phyloP scores from a whole-genome alignment of 2,888 invertebrate species.

The Neria commutata region DNA sequence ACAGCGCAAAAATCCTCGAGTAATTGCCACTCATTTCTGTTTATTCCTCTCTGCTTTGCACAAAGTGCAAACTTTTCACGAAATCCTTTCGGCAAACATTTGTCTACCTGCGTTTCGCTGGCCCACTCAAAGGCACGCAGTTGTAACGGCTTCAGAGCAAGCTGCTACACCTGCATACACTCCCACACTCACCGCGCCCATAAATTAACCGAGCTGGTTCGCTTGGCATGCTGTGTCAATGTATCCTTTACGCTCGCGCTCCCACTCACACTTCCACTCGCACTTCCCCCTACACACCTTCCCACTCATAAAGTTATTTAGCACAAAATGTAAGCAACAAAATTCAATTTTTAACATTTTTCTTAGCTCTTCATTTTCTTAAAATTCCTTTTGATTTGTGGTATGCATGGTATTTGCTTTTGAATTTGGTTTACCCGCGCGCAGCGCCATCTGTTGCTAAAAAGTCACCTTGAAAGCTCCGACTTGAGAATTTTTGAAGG shows the following conservation, averaged over 20 bases:
- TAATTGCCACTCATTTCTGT: not conserved
- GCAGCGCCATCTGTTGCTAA: too few species aligned
- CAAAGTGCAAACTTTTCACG: not conserved
- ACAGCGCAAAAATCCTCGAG: not conserved
- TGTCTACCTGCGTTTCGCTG: not conserved
- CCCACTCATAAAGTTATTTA: not conserved
- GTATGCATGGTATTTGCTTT: too few species aligned
- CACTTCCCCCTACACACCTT: not conserved
- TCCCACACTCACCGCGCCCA: not conserved
- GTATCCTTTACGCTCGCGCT: not conserved
- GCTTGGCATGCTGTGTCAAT: not conserved
- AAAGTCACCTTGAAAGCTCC: too few species aligned
- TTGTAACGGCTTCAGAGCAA: too few species aligned
- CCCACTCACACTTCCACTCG: not conserved
- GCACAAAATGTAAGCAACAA: not conserved
- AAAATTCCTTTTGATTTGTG: too few species aligned
- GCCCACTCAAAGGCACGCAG: not conserved
- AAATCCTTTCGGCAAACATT: not conserved
- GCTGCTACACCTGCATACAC: not conserved
- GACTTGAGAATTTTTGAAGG: too few species aligned
- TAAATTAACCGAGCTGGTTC: not conserved
- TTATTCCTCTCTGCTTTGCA: not conserved
- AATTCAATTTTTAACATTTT: not conserved
- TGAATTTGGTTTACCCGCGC: too few species aligned
- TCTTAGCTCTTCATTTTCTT: too few species aligned